phyloP scores from a whole-genome alignment of 2,888 invertebrate species.

The Agapostemon virescens region DNA sequence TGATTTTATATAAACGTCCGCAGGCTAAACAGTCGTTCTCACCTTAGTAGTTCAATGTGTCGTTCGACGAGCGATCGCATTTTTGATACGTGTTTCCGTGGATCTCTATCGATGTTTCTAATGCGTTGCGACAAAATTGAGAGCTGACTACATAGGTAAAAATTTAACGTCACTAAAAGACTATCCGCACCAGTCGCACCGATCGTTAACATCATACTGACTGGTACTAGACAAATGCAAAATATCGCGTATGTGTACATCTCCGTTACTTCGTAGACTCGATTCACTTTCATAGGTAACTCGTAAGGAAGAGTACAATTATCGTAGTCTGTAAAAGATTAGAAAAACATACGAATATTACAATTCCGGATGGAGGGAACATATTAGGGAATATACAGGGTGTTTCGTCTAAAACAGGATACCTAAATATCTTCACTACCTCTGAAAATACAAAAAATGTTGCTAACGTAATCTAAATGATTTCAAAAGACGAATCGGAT shows the following conservation, averaged over 20 bases:
- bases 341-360: neutral
- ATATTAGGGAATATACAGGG: no score
- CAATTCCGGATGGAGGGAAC: no score
- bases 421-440: no score
- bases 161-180: conserved; percentile 57
- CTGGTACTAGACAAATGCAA: conserved; percentile 54
- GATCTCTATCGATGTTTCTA: conserved; percentile 25
- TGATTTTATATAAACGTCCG: no score
- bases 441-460: no score
- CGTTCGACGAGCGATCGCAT: conserved; percentile 55
- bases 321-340: conserved; percentile 36
- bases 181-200: conserved; percentile 59
- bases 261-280: conserved; percentile 53
- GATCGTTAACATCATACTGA: conserved; percentile 51
- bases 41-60: conserved; percentile 58
- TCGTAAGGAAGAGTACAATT: conserved; percentile 60
- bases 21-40: conserved; percentile 14
- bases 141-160: conserved; percentile 58
- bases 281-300: conserved; percentile 45
- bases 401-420: no score
- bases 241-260: conserved; percentile 48
- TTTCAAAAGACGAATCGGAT: no score
- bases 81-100: conserved; percentile 30
- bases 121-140: conserved; percentile 51
- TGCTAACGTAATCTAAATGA: no score